Evolutionary conservation across 1,140 invertebrate species (phyloP), one percentile per base, ranked within the genome.

Genomic region (Drosophila yakuba): DNA sequence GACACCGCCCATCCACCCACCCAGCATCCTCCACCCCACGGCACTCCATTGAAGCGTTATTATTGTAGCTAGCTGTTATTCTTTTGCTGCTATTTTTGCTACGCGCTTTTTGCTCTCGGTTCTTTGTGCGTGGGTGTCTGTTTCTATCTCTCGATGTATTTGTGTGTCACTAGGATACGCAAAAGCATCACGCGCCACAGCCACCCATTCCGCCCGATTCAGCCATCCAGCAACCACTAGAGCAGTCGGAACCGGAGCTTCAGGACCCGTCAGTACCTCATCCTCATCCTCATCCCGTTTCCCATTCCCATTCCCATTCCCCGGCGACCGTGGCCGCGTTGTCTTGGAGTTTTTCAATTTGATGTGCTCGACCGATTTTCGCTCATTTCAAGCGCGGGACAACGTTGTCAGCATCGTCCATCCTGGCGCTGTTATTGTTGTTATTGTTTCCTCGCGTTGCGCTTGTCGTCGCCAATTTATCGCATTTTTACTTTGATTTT

Each of bases 401-500:
- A 71, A 57, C 66, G 66, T 71, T 58, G 68, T 69, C 73, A 75
- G 57, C 38, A 60, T 62, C 56, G 74, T 56, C 68, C 45, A 59
- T 54, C 54, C 48, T 17, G 47, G 20, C 56, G 44, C 54, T 63
- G 32, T 58, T 81, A 17, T 78, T 82, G 68, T 68, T n/a, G 71
- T 73, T 47, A 66, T 78, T 82, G 68, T 68, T 57, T 82, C 36
- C 66, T 39, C 47, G 76, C 68, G 78, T 81, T 81, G 81, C 79
- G 84, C 84, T 74, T 89, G 84, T 89, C 84, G 80, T 74, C 84
- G 73, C 84, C 84, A 84, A 89, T 89, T 89, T 89, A 89, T 89
- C 84, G 84, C 84, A 84, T 84, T 89, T 89, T 84, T 89, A 89
- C 84, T 89, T 88, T 88, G 83, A 89, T 88, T 88, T 88, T 78